Conservation (phyloP, 2,797 vertebrate species). For the Gephyroberyx darwinii region DNA sequence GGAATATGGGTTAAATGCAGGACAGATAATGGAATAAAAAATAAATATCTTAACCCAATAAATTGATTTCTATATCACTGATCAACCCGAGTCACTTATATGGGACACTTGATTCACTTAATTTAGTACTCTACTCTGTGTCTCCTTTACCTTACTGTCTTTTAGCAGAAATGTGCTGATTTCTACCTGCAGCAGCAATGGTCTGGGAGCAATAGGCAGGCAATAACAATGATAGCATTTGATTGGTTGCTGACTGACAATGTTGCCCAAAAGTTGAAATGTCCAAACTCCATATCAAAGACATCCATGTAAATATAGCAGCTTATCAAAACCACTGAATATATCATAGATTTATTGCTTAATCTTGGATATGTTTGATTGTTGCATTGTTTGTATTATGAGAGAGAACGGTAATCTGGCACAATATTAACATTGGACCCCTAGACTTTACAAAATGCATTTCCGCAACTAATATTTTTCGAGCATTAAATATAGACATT, state of each 20-base stretch:
- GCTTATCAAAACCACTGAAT: too few species aligned
- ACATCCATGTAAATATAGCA: too few species aligned
- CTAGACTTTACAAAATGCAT: neutral
- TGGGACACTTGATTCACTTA: neutral
- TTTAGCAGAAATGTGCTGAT: neutral
- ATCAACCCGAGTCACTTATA: neutral
- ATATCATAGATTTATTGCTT: too few species aligned
- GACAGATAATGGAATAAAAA: constrained; percentile 37
- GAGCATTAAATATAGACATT: neutral
- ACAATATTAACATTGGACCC: neutral
- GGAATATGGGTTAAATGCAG: constrained; percentile 59
- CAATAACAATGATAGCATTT: too few species aligned
- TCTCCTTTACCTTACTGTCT: neutral
- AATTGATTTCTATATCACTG: neutral
- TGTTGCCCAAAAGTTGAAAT: too few species aligned
- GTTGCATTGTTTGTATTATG: neutral
- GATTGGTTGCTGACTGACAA: too few species aligned
- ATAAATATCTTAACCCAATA: neutral
- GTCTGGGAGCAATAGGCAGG: neutral
- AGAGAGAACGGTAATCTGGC: neutral
- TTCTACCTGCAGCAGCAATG: neutral
- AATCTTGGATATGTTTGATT: too few species aligned
- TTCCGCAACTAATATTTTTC: neutral
- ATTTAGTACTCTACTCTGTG: neutral
- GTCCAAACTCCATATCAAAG: too few species aligned